Base-by-base conservation (phyloP, 2,113 vertebrate species). In the Alligator mississippiensis region DNA sequence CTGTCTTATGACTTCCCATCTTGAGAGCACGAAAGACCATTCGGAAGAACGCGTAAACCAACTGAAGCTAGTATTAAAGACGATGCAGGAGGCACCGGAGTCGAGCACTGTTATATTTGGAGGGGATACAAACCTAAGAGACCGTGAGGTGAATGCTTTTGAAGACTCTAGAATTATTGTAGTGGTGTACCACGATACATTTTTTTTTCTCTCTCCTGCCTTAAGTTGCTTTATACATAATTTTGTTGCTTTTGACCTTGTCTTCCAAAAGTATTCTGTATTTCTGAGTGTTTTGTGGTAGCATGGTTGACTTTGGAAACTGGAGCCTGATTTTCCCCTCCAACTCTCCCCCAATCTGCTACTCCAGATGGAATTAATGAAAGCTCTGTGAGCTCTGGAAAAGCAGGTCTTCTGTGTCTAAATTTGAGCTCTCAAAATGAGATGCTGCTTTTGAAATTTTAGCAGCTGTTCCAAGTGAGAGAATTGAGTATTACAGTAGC, bases 111-210 rank as follows among this genome's bases (percentile, higher is more conserved):
- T 99, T 60, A 96, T 99, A 94, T 99, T 99, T 96, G 99, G 98
- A 85, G 99, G 99, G 4, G 99, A 99, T 94, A 99, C 99, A 66
- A 99, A 99, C 96, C 98, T 99, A 80, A 98, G 99, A 93, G 99
- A 99, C 78, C 81, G 96, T 0, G 99, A 99, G 98, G 99, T 99
- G 91, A 96, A 97, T 90, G 82, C 47, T 66, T 92, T 57, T 84
- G 54, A 90, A 13, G 55, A 81, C 19, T 3, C n/a, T 77, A 25
- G 12, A 47, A 13, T 76, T 88, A 22, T 80, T 77, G 86, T 77
- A 47, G 55, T 75, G 12, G 25, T 3, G 13, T 94, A 21, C 72
- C 75, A 25, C 70, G 61, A 27, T 59, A 87, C 70, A 74, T 27
- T 27, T 4, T 2, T 24, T 18, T 14, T 54, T 14, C 57, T 8